Conservation (phyloP, 2,797 vertebrate species). For the Adelosebastes latens region DNA sequence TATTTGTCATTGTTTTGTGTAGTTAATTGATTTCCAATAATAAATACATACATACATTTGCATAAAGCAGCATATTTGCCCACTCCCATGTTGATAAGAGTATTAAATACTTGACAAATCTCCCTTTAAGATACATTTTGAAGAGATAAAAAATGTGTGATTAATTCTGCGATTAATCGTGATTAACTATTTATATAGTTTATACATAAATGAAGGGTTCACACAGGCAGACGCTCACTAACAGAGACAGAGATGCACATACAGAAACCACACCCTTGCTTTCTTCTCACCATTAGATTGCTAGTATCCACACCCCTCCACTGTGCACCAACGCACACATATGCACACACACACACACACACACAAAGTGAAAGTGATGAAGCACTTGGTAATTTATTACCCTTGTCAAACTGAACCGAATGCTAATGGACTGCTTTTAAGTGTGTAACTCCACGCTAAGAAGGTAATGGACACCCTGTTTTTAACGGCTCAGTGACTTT, state of each 20-base stretch:
- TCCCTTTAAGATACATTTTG: no score
- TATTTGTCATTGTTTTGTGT: no score
- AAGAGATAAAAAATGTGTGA: no score
- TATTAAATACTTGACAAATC: no score
- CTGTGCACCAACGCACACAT: neutral
- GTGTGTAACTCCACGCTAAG: slow-evolving; percentile 63
- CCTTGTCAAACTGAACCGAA: slow-evolving; percentile 61
- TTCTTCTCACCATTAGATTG: slow-evolving; percentile 44
- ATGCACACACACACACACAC: neutral
- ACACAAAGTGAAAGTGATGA: slow-evolving; percentile 65
- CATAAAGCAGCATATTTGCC: no score
- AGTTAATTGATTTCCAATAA: no score
- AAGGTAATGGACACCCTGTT: slow-evolving; percentile 65
- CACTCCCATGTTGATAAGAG: no score
- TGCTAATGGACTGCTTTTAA: slow-evolving; percentile 72
- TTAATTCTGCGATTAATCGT: no score
- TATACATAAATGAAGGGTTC: neutral
- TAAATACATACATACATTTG: no score
- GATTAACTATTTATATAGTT: neutral
- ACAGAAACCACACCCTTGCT: slow-evolving; percentile 8
- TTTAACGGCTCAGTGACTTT: slow-evolving; percentile 69
- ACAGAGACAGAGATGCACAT: neutral
- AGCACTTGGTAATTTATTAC: slow-evolving; percentile 60
- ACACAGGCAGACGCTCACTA: neutral
- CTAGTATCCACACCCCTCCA: neutral